Base-by-base conservation (phyloP, 2,888 invertebrate genomes). In the Anaspis maculata region DNA sequence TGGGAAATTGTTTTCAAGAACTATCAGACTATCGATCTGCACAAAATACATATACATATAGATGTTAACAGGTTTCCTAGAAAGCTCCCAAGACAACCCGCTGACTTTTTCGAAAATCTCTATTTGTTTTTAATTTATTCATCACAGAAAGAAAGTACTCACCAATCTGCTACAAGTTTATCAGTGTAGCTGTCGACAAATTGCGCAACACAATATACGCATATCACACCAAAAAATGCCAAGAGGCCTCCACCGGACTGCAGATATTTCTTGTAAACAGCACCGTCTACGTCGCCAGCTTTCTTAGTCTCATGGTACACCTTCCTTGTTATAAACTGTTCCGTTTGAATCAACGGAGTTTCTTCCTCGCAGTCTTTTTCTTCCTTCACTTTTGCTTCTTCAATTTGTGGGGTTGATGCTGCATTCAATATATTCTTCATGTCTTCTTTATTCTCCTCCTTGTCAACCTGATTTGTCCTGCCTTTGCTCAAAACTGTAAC, bases 401-500 rank as follows among this genome's bases (percentile, higher is more conserved):
- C 15, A 7, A 13, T 2, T 70, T 66, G 23, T 22, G 24, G 30
- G 36, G n/a, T n/a, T n/a, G n/a, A n/a, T n/a, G n/a, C n/a, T n/a
- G n/a, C n/a, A n/a, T 26, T 25, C 27, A 12, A 3, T 5, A n/a
- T 15, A n/a, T 13, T 13, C 11, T 27, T 10, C 9, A 51, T 50
- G 5, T 52, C 53, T n/a, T n/a, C n/a, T n/a, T n/a, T n/a, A n/a
- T n/a, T n/a, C n/a, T n/a, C n/a, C n/a, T n/a, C n/a, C n/a, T n/a
- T n/a, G n/a, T n/a, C n/a, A n/a, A n/a, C n/a, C n/a, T n/a, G n/a
- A n/a, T n/a, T n/a, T 2, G 40, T 24, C 9, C 13, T 33, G 3
- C 42, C 36, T 3, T 36, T 27, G 34, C 67, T 62, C n/a, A 73
- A 45, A 26, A 70, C 47, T 13, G 71, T 51, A 7, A 73, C 64